Base-by-base conservation (phyloP, 1,140 invertebrate species). In the Subanguina moxae region DNA sequence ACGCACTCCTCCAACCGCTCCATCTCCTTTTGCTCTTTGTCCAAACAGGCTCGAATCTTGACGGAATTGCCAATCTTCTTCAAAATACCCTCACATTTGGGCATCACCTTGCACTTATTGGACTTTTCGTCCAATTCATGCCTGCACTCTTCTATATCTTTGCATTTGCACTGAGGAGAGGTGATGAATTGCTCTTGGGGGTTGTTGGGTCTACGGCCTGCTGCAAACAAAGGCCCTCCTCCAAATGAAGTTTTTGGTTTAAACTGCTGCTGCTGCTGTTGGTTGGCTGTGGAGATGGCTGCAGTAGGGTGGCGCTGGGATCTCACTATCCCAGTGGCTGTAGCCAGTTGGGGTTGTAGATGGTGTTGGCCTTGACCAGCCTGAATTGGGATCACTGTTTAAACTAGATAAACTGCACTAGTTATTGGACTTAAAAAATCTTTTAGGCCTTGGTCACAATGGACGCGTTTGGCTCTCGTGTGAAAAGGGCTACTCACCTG, bases 21-120 rank as follows among this genome's bases (percentile, higher is more conserved):
- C 73, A 78, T 78, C 38, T 78, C 73, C 17, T 58, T 66, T 17
- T 76, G 76, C 57, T 76, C 75, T 52, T 76, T 72, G 15, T 62
- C 72, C 30, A 76, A 48, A 57, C 75, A 76, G 57, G 58, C 61
- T 7, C 76, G 76, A 57, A 76, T 76, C 63, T 76, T 76, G 17
- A 19, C 71, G 1, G 70, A 32, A 19, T 76, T 68, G 0, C 75
- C 75, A 67, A 76, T 76, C 32, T 76, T 78, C 42, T 76, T 76
- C 3, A 76, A 19, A 25, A 73, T 64, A 9, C 63, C 52, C 19
- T 78, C 76, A 64, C 75, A 76, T 73, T 77, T 64, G 27, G 76
- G 48, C 75, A 58, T 65, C 1, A 57, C 65, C 63, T 76, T 76
- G 57, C 75, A 76, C 42, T 74, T 77, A 30, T 68, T 67, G 8